These are phyloP conservation scores for Rhinichthys osculus DNA, from an alignment of 2,797 vertebrate genomes.

Conservation along the genomic window DNA sequence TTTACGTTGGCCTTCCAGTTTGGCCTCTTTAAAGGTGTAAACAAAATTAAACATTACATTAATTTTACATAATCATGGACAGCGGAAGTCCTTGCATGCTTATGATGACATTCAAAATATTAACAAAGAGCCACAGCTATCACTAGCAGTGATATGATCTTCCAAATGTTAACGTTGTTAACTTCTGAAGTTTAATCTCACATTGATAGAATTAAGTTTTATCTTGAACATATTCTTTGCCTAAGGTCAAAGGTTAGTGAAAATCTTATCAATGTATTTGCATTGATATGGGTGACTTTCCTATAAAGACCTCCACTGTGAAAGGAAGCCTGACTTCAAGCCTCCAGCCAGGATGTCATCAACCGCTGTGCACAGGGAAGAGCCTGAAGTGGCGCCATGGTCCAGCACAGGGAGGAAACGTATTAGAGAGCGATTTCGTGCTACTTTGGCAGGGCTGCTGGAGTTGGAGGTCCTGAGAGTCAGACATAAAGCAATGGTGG, in stretches of 20 bases:
- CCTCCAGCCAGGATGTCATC: slow-evolving; percentile 27
- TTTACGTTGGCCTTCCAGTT: background rate
- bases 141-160: background rate
- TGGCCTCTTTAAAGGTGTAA: no score
- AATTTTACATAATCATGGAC: no score
- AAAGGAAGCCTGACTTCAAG: background rate
- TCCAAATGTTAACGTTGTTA: slow-evolving; percentile 4
- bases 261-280: slow-evolving; percentile 49
- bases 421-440: slow-evolving; percentile 62
- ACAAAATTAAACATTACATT: background rate
- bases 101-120: background rate
- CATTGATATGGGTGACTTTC: background rate
- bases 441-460: slow-evolving; percentile 65
- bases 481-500: slow-evolving; percentile 63
- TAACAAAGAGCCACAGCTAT: background rate
- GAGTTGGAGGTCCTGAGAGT: slow-evolving; percentile 65
- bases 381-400: slow-evolving; percentile 21
- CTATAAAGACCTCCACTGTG: slow-evolving; percentile 45
- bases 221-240: slow-evolving; percentile 40
- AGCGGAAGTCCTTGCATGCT: background rate
- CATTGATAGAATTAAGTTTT: slow-evolving; percentile 7
- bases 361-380: background rate
- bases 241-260: slow-evolving; percentile 47
- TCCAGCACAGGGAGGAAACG: slow-evolving; percentile 41
- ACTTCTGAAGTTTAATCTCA: background rate